Conservation (phyloP, 2,113 vertebrate genomes). For the Oryzias celebensis region DNA sequence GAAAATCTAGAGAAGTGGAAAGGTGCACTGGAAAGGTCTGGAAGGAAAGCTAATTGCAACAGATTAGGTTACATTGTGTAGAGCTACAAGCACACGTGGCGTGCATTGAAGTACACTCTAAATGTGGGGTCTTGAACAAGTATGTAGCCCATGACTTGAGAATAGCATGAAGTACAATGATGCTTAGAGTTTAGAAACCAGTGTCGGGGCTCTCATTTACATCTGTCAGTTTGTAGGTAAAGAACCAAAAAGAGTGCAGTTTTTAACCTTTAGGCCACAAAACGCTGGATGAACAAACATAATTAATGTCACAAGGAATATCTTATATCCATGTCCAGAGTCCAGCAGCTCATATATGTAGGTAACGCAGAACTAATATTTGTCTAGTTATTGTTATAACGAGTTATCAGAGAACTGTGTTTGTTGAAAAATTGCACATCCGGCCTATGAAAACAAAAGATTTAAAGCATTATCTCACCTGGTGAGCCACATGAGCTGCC, state of each 20-base stretch:
- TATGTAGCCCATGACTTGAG: no score
- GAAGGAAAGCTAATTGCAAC: no score
- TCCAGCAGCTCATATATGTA: neutral
- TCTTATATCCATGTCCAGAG: conserved; percentile 1
- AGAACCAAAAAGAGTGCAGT: conserved; percentile 1
- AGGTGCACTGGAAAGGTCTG: no score
- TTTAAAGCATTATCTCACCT: conserved; percentile 12
- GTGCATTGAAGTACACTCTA: no score
- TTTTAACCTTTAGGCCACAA: neutral
- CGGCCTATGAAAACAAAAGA: conserved; percentile 5
- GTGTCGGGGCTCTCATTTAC: conserved; percentile 1
- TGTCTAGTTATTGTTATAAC: conserved; percentile 56
- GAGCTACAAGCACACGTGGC: no score
- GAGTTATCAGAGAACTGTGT: conserved; percentile 43
- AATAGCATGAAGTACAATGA: no score
- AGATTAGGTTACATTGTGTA: no score
- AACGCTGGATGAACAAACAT: conserved; percentile 19
- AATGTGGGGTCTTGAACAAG: no score
- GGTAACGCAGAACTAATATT: conserved; percentile 61
- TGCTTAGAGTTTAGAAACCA: no score
- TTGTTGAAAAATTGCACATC: conserved; percentile 16
- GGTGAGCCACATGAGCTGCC: conserved; percentile 26
- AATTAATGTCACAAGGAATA: conserved; percentile 34
- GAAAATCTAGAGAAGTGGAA: no score
- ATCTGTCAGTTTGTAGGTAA: conserved; percentile 5